Evolutionary conservation across 2,113 vertebrate species (phyloP).

Genomic region (Colinus virginianus): DNA sequence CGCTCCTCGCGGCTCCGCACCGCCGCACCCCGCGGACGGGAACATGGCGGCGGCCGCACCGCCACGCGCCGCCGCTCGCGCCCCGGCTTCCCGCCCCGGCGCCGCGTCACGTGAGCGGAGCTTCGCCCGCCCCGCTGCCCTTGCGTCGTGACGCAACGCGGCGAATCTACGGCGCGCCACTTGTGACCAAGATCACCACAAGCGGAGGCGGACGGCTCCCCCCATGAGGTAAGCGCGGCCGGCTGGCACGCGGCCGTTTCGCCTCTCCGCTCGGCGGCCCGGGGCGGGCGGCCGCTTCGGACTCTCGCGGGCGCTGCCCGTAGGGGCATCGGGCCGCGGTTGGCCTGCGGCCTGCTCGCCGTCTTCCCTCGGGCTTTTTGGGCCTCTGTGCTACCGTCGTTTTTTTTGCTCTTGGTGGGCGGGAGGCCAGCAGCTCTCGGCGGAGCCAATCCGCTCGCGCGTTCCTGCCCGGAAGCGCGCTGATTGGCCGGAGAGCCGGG

Average conservation of each 20-base stretch:
- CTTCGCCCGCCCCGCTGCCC: background rate
- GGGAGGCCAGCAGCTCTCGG: background rate
- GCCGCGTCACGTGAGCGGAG: background rate
- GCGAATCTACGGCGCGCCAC: constrained; percentile 89
- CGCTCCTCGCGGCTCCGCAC: background rate
- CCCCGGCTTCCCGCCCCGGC: background rate
- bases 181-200: constrained; percentile 88
- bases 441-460: background rate
- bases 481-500: background rate
- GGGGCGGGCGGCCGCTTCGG: too few relatives aligned
- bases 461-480: background rate
- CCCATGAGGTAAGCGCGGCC: constrained; percentile 71
- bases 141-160: constrained; percentile 51
- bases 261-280: background rate
- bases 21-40: too few relatives aligned
- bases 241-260: background rate
- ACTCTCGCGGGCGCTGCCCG: too few relatives aligned
- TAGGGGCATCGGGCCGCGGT: too few relatives aligned
- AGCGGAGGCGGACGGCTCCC: constrained; percentile 79
- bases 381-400: constrained; percentile 92
- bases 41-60: background rate
- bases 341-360: background rate
- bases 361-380: constrained; percentile 86
- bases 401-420: constrained; percentile 57
- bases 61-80: background rate